Conservation (phyloP, 2,797 vertebrate genomes). For the Onychomys torridus region DNA sequence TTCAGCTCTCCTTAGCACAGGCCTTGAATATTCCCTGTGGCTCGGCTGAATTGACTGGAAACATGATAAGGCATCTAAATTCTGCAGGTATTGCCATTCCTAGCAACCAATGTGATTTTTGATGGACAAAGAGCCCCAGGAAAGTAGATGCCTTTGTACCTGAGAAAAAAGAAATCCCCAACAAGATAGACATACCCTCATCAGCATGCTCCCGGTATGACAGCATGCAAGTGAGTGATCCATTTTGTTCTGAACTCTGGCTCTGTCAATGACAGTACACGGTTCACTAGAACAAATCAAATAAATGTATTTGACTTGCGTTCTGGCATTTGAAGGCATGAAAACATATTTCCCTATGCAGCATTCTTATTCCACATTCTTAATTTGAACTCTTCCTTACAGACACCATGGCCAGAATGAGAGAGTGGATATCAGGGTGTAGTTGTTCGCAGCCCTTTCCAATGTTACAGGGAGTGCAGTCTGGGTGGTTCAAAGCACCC, state of each 20-base stretch:
- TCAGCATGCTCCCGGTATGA: slow-evolving; percentile 76
- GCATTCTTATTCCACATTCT: background rate
- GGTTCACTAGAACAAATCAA: slow-evolving; percentile 77
- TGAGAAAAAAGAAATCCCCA: slow-evolving; percentile 77
- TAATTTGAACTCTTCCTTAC: slow-evolving; percentile 64
- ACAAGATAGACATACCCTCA: slow-evolving; percentile 67
- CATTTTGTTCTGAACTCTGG: slow-evolving; percentile 70
- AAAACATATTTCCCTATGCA: slow-evolving; percentile 6
- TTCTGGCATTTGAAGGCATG: slow-evolving; percentile 61
- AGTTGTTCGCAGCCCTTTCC: slow-evolving; percentile 55
- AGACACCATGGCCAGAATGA: slow-evolving; percentile 41
- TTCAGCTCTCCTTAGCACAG: slow-evolving; percentile 50
- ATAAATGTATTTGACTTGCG: slow-evolving; percentile 72
- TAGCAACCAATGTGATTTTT: slow-evolving; percentile 80
- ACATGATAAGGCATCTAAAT: slow-evolving; percentile 77
- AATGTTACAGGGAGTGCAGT: slow-evolving; percentile 7
- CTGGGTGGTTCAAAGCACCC: slow-evolving; percentile 48
- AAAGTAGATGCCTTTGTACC: slow-evolving; percentile 75
- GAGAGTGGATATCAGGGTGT: background rate
- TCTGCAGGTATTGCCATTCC: slow-evolving; percentile 71
- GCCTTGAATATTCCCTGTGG: slow-evolving; percentile 64
- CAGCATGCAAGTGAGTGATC: slow-evolving; percentile 66
- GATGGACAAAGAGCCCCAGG: slow-evolving; percentile 75
- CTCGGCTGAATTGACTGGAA: slow-evolving; percentile 71
- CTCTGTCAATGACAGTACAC: slow-evolving; percentile 64